phyloP scores from a whole-genome alignment of 2,888 invertebrate species.

The Cylloceria caligata region DNA sequence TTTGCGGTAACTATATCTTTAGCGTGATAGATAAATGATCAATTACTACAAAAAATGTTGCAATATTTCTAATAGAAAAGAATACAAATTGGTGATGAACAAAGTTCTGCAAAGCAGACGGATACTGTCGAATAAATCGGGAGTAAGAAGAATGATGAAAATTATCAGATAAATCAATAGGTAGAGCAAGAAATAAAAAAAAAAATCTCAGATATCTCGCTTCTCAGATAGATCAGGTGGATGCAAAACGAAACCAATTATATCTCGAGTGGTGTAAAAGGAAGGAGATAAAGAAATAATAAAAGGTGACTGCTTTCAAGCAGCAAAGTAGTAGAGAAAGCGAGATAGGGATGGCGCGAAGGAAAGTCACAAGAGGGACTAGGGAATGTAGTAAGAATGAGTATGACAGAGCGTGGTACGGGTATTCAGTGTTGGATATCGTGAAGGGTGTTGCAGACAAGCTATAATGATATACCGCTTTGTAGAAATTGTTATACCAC shows the following conservation, averaged over 20 bases:
- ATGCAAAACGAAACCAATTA: constrained; percentile 65
- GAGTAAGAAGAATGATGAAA: neutral
- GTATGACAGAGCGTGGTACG: neutral
- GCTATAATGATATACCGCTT: neutral
- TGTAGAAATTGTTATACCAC: constrained; percentile 21
- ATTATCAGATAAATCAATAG: constrained; percentile 33
- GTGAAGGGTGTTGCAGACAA: neutral
- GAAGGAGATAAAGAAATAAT: constrained; percentile 42
- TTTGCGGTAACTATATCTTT: no score
- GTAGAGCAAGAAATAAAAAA: constrained; percentile 1
- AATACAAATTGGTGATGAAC: neutral
- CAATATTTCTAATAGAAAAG: neutral
- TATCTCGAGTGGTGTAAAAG: constrained; percentile 30
- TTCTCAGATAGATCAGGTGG: constrained; percentile 31
- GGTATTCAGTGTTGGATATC: constrained; percentile 12
- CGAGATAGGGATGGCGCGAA: constrained; percentile 22
- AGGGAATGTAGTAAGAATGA: neutral
- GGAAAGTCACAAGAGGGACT: neutral
- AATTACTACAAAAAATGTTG: neutral
- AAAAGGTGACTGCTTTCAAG: constrained; percentile 5
- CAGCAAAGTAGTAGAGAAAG: constrained; percentile 7
- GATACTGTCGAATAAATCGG: neutral
- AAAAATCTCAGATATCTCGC: constrained; percentile 24
- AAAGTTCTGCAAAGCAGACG: neutral
- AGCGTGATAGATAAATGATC: no score